Percentiles rank a stretch among this genome's conserved stretches.
Evolutionary conservation across 2,888 invertebrate species (phyloP).

Genomic region (Drosophila neotestacea): DNA sequence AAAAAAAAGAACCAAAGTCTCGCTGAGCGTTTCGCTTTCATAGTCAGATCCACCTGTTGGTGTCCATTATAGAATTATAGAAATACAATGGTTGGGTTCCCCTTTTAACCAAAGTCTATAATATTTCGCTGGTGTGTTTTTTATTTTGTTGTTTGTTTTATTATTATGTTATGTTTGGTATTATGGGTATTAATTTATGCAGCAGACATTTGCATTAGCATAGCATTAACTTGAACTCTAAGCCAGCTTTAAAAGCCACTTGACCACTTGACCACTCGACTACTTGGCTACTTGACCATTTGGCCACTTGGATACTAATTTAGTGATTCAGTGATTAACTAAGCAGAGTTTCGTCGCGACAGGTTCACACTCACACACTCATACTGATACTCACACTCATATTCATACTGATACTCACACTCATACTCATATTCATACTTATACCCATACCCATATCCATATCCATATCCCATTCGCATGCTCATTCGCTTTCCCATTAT

Average conservation of each 20-base stretch:
- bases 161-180: slow-evolving; percentile 25
- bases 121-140: not conserved
- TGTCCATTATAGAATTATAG: slow-evolving; percentile 26
- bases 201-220: slow-evolving; percentile 74
- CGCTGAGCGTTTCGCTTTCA: not conserved
- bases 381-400: not conserved
- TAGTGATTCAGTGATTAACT: slow-evolving; percentile 61
- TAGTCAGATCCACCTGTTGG: slow-evolving; percentile 18
- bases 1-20: not conserved
- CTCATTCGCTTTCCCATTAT: slow-evolving; percentile 57
- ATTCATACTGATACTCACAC: not conserved
- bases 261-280: slow-evolving; percentile 27
- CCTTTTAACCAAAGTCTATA: not conserved
- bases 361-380: slow-evolving; percentile 48
- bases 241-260: slow-evolving; percentile 28
- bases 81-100: slow-evolving; percentile 4
- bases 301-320: slow-evolving; percentile 34
- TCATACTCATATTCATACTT: slow-evolving; percentile 18
- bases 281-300: slow-evolving; percentile 13
- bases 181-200: slow-evolving; percentile 76
- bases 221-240: slow-evolving; percentile 60
- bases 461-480: slow-evolving; percentile 30
- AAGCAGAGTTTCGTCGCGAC: slow-evolving; percentile 44
- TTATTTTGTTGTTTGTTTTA: slow-evolving; percentile 34
- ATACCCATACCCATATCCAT: slow-evolving; percentile 5